Evolutionary conservation across 2,113 vertebrate genomes (phyloP), one percentile per base, ranked within the genome.

Genomic region (Okapia johnstoni): DNA sequence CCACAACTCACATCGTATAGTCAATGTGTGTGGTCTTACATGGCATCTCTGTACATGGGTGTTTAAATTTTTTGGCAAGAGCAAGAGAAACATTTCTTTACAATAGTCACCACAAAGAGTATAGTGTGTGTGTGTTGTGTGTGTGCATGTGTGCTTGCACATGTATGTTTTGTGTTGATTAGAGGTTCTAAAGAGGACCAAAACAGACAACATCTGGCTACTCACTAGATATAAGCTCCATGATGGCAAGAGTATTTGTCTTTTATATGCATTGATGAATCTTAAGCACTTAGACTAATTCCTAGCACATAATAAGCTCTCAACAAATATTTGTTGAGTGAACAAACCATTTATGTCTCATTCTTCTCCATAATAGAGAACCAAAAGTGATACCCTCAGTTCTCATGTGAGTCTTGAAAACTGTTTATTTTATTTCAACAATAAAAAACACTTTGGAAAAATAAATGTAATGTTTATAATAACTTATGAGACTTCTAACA

Each of bases 271-370:
- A 40, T 1, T 40, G 19, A 36, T 93, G n/a, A 89, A 77, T 63
- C 5, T 63, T 86, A 55, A 95, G 52, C 28, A 84, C 7, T 97
- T 88, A 73, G 55, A 57, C 33, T 63, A 85, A 79, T 83, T 97
- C 13, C n/a, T 88, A 52, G n/a, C 2, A 84, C 3, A 16, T 14
- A 50, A 63, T 4, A 90, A 70, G 86, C 5, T 21, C 40, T 46
- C 30, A 93, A 58, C 70, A 91, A 88, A 55, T 97, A 94, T 46
- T 93, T 94, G n/a, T 61, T 85, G 25, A 93, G 63, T 54, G 46
- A 83, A 66, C 48, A 66, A 90, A 55, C 26, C 21, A 84, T 77
- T 85, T 93, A 8, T 85, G 50, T 63, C 87, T 92, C 58, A 92
- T 91, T 97, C 55, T 85, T 93, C 36, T 85, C 26, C 33, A 52